Evolutionary conservation across 2,888 invertebrate genomes (phyloP), one percentile per base, ranked within the genome.

Genomic region (Anthophora plumipes): DNA sequence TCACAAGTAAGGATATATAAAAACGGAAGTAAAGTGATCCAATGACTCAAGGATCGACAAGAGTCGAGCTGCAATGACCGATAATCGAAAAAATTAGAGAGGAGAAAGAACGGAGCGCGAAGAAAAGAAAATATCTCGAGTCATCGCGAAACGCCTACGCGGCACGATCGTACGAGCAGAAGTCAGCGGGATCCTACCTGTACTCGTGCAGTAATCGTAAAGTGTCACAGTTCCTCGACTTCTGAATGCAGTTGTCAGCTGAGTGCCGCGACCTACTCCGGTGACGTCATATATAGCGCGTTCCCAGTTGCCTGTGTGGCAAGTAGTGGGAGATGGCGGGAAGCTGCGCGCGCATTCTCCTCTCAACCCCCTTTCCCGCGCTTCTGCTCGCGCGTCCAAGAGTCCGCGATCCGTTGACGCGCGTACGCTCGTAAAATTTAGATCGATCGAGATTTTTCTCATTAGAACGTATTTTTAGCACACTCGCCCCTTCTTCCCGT

Each of bases 201-300:
- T 79, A 72, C 59, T 74, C 59, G 57, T 60, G 31, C 31, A 31
- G 68, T 79, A 79, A 64, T 66, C 68, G 84, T 75, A 85, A 85
- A n/a, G 37, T 48, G 84, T 84, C 74, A 80, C 82, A 73, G 82
- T 87, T 89, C 82, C 88, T 87, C 85, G 85, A 90, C 87, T 90
- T 89, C 89, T 88, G 89, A 88, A 89, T 89, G 88, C 88, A 89
- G 88, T 79, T 85, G 87, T 91, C 91, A 90, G 89, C 89, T 90
- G 86, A 91, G 90, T 91, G 89, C 85, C 85, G 85, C 91, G 91
- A 92, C 90, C 90, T 91, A 91, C 88, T 90, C 88, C 76, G 84
- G 89, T 92, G 92, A 92, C 92, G 92, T 93, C 92, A 92, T 91
- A 91, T 92, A 92, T 93, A 93, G 86, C 74, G 87, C 86, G 37